Evolutionary conservation across 1,140 invertebrate genomes (phyloP).

Genomic region (Nephotettix cincticeps): DNA sequence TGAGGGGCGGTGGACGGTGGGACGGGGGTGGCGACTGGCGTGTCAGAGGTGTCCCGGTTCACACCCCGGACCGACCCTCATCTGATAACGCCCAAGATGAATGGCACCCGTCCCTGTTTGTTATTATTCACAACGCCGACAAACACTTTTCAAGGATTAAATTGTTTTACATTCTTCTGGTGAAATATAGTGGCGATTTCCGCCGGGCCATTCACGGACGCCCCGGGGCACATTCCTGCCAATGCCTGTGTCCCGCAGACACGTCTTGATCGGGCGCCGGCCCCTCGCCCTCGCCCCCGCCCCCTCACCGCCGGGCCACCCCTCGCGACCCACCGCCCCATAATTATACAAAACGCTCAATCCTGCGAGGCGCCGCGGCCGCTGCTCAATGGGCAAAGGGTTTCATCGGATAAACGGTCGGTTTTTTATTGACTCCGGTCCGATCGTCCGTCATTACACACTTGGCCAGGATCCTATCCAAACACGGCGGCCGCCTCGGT

Average conservation of each 20-base stretch:
- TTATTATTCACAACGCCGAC: conserved; percentile 25
- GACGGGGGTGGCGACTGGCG: background rate
- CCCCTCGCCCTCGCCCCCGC: background rate
- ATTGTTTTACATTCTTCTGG: conserved; percentile 28
- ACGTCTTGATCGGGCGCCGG: conserved; percentile 18
- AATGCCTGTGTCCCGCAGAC: background rate
- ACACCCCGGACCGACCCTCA: background rate
- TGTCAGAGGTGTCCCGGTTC: conserved; percentile 1
- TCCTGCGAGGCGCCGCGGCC: too few species aligned
- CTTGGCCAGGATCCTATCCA: conserved; percentile 2
- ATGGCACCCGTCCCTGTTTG: conserved; percentile 25
- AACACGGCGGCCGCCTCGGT: background rate
- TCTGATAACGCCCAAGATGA: background rate
- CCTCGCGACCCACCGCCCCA: background rate
- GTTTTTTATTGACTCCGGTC: background rate
- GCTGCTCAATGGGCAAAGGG: conserved; percentile 7
- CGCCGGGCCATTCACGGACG: conserved; percentile 36
- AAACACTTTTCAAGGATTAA: conserved; percentile 26
- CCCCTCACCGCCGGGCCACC: background rate
- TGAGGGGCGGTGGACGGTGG: background rate
- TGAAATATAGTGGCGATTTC: conserved; percentile 28
- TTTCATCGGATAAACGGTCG: background rate
- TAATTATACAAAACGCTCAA: background rate
- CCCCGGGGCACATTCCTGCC: conserved; percentile 6
- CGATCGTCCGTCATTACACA: background rate